Evolutionary conservation across 2,888 invertebrate genomes (phyloP).

Genomic region (Leptinotarsa juncta): DNA sequence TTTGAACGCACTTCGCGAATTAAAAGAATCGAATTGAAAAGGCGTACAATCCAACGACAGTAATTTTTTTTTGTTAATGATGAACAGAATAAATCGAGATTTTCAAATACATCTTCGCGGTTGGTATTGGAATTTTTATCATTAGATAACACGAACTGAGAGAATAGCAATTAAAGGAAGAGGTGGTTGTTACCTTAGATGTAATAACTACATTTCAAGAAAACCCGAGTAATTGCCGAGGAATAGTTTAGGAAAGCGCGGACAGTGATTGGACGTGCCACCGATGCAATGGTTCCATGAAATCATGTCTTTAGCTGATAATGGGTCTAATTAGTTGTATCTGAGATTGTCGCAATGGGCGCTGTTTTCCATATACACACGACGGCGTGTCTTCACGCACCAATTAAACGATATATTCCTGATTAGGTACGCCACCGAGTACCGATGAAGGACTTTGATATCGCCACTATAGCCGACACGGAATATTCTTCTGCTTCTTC

Average conservation of each 20-base stretch:
- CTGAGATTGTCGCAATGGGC: slow-evolving; percentile 62
- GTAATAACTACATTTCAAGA: slow-evolving; percentile 56
- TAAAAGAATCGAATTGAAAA: too few relatives aligned
- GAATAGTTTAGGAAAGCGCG: slow-evolving; percentile 49
- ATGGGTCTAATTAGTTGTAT: slow-evolving; percentile 61
- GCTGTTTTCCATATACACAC: slow-evolving; percentile 56
- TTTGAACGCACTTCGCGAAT: too few relatives aligned
- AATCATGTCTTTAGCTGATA: slow-evolving; percentile 59
- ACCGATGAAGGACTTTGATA: slow-evolving; percentile 52
- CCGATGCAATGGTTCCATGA: slow-evolving; percentile 58
- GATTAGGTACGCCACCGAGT: slow-evolving; percentile 53
- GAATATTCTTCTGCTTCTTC: slow-evolving; percentile 37
- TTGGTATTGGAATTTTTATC: slow-evolving; percentile 20
- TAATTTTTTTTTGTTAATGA: neutral
- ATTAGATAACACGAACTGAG: slow-evolving; percentile 46
- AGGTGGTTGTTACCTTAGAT: slow-evolving; percentile 50
- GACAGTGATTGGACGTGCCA: slow-evolving; percentile 58
- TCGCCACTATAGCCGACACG: slow-evolving; percentile 44
- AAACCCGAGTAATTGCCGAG: slow-evolving; percentile 53
- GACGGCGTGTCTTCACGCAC: slow-evolving; percentile 55
- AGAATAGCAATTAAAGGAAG: slow-evolving; percentile 49
- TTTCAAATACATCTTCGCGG: neutral
- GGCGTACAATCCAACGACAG: too few relatives aligned
- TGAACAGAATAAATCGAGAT: neutral
- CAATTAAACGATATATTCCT: slow-evolving; percentile 58